Percentiles rank a stretch among this genome's conserved stretches.
These are phyloP conservation scores for Subacronicta megacephala DNA, from an alignment of 2,888 invertebrate species.

Conservation along the genomic window DNA sequence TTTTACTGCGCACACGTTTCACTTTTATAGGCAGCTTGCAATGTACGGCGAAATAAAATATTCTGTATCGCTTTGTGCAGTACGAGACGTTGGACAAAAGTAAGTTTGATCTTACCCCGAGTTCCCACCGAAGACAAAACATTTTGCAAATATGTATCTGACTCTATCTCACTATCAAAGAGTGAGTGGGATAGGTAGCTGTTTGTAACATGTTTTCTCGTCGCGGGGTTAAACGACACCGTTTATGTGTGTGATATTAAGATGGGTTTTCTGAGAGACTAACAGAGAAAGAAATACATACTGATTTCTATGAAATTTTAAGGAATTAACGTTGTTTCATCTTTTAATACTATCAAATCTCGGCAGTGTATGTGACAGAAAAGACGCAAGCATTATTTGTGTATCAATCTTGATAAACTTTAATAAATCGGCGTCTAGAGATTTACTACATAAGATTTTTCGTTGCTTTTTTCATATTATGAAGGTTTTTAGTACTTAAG, in stretches of 20 bases:
- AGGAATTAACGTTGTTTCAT: too few species aligned
- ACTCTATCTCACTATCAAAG: too few species aligned
- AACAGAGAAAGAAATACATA: neutral
- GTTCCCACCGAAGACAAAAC: too few species aligned
- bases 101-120: constrained; percentile 19
- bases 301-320: too few species aligned
- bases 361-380: too few species aligned
- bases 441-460: constrained; percentile 26
- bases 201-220: too few species aligned
- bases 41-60: constrained; percentile 41
- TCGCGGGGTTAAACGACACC: constrained; percentile 13
- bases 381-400: too few species aligned
- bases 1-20: constrained; percentile 45
- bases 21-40: constrained; percentile 41
- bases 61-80: constrained; percentile 24
- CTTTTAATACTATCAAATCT: too few species aligned
- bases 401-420: constrained; percentile 38
- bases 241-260: constrained; percentile 1
- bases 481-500: too few species aligned
- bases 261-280: neutral
- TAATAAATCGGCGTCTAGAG: constrained; percentile 22
- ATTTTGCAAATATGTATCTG: too few species aligned
- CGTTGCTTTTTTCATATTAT: neutral
- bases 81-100: constrained; percentile 12
- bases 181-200: too few species aligned